phyloP scores from a whole-genome alignment of 2,888 invertebrate genomes.

The Dynastes grantii region DNA sequence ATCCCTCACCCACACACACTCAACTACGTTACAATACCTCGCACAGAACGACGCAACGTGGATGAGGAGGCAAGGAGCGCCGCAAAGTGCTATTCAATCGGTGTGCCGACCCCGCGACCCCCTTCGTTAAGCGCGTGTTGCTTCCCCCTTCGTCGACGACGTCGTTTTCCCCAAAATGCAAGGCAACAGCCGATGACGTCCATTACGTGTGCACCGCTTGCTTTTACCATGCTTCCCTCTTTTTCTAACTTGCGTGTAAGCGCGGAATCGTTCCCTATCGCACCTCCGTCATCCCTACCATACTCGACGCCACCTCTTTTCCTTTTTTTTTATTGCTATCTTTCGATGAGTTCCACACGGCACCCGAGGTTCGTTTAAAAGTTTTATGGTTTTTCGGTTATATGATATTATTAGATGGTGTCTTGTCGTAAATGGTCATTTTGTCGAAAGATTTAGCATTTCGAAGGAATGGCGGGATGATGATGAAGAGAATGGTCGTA shows the following conservation, averaged over 20 bases:
- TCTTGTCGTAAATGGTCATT: conserved; percentile 11
- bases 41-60: neutral
- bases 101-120: neutral
- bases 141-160: neutral
- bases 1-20: neutral
- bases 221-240: neutral
- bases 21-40: neutral
- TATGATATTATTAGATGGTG: neutral
- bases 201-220: conserved; percentile 13
- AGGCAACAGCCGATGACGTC: conserved; percentile 5
- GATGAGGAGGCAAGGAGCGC: neutral
- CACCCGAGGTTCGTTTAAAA: conserved; percentile 5
- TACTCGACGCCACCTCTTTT: conserved; percentile 15
- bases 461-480: too few relatives aligned
- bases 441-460: neutral
- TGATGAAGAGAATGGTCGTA: too few relatives aligned
- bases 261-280: neutral
- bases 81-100: conserved; percentile 5
- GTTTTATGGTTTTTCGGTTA: conserved; percentile 14
- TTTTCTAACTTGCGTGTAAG: neutral
- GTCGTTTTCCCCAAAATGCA: conserved; percentile 2
- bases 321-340: neutral
- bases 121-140: neutral
- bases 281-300: conserved; percentile 8
- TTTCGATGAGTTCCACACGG: neutral